phyloP scores from a whole-genome alignment of 2,888 invertebrate genomes.

The Trissolcus brochymenae region DNA sequence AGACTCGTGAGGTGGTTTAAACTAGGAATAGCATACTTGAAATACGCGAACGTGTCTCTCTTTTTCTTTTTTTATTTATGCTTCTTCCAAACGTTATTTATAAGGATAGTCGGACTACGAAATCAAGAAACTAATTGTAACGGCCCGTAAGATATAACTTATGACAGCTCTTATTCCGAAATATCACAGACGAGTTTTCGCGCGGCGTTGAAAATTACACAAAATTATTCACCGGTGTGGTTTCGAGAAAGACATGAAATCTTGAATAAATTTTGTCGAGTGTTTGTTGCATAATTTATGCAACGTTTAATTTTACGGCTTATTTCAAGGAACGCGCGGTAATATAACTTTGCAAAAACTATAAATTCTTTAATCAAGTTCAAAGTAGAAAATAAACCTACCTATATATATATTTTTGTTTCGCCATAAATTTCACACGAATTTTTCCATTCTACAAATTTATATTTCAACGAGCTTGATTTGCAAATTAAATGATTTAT shows the following conservation, averaged over 20 bases:
- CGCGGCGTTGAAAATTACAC: slow-evolving; percentile 9
- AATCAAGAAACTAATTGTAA: slow-evolving; percentile 42
- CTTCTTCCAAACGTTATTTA: slow-evolving; percentile 44
- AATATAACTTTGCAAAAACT: too few relatives aligned
- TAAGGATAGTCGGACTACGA: slow-evolving; percentile 22
- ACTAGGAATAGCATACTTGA: slow-evolving; percentile 56
- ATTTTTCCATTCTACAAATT: too few relatives aligned
- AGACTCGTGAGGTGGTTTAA: slow-evolving; percentile 54
- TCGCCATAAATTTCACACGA: too few relatives aligned
- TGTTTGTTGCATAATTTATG: slow-evolving; percentile 29
- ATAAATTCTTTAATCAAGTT: background rate
- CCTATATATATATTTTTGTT: too few relatives aligned
- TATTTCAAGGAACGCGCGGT: too few relatives aligned
- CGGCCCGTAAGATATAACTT: slow-evolving; percentile 29
- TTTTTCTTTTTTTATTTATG: slow-evolving; percentile 44
- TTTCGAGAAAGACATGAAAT: background rate
- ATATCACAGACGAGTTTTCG: background rate
- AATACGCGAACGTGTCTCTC: slow-evolving; percentile 40
- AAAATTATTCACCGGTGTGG: background rate
- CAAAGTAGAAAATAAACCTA: too few relatives aligned
- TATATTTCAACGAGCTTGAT: too few relatives aligned
- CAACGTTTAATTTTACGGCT: slow-evolving; percentile 13
- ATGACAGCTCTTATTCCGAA: slow-evolving; percentile 18
- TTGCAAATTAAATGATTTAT: too few relatives aligned
- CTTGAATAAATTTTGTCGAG: slow-evolving; percentile 6